These are phyloP conservation scores for Alaudala cheleensis DNA, from an alignment of 2,113 vertebrate species.

Conservation along the genomic window DNA sequence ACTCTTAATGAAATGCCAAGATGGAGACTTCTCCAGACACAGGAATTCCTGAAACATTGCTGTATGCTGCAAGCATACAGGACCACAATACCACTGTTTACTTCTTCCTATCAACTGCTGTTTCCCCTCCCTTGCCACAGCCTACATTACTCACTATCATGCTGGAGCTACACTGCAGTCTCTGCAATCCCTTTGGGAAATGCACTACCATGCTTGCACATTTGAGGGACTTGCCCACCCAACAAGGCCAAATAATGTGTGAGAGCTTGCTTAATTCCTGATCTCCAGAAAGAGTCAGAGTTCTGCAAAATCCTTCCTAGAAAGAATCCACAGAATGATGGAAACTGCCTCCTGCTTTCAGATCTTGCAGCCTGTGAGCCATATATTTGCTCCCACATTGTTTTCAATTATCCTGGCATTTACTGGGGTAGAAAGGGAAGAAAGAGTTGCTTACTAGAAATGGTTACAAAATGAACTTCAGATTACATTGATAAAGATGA, in stretches of 20 bases:
- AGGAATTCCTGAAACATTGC: neutral
- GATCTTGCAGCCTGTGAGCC: neutral
- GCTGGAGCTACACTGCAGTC: neutral
- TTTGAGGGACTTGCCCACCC: neutral
- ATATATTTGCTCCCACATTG: neutral
- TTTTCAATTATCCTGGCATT: neutral
- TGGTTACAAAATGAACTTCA: neutral
- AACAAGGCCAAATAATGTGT: neutral
- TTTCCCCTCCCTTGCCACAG: neutral
- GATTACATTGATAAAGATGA: neutral
- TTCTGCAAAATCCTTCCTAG: neutral
- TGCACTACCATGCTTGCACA: neutral
- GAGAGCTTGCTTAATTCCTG: neutral
- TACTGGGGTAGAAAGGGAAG: neutral
- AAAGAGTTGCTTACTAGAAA: neutral
- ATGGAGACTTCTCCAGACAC: neutral
- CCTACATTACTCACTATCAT: rapidly evolving
- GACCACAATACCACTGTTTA: neutral
- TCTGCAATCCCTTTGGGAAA: neutral
- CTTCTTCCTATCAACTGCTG: neutral
- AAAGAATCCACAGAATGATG: neutral
- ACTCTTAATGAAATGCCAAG: neutral
- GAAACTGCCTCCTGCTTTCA: neutral
- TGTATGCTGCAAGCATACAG: neutral
- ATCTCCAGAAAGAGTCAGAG: neutral